Percentiles rank a stretch among this genome's conserved stretches.
phyloP scores from a whole-genome alignment of 37 sponge, comb jelly and placozoan genomes.

The Crambe crambe region DNA sequence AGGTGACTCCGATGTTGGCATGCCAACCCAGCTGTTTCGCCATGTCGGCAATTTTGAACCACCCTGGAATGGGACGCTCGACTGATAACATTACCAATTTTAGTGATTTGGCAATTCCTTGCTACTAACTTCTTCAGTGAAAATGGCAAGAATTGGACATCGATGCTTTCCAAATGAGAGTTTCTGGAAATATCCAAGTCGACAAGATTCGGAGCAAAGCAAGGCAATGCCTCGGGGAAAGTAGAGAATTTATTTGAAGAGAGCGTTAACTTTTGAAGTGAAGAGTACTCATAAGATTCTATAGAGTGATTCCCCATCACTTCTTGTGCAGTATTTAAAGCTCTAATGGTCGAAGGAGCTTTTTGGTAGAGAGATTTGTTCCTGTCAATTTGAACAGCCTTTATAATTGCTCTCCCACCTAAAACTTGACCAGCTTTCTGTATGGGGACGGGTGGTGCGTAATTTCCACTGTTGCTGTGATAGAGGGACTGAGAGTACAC shows the following conservation, averaged over 20 bases:
- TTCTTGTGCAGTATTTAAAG: background rate
- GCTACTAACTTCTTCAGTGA: slow-evolving; percentile 47
- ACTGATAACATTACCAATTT: slow-evolving; percentile 33
- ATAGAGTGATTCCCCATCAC: background rate
- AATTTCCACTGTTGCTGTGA: background rate
- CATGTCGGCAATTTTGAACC: slow-evolving; percentile 27
- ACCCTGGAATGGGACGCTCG: background rate
- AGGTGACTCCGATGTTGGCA: slow-evolving; percentile 63
- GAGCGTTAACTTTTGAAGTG: slow-evolving; percentile 47
- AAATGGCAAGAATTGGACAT: slow-evolving; percentile 46
- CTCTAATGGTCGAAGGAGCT: slow-evolving; percentile 7
- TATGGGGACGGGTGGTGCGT: background rate
- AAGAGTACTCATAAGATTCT: slow-evolving; percentile 44
- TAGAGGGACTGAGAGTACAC: slow-evolving; percentile 1
- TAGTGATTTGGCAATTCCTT: slow-evolving; percentile 16
- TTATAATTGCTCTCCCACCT: background rate
- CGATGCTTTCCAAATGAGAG: slow-evolving; percentile 21
- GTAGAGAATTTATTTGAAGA: slow-evolving; percentile 43
- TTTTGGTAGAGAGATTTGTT: background rate
- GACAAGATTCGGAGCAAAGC: slow-evolving; percentile 63
- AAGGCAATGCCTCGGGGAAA: slow-evolving; percentile 67
- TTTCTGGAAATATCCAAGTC: slow-evolving; percentile 69
- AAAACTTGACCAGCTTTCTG: slow-evolving; percentile 1
- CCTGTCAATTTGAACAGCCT: background rate
- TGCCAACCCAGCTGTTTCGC: background rate